Evolutionary conservation across 2,113 vertebrate genomes (phyloP), one percentile per base, ranked within the genome.

Genomic region (Psittacus erithacus): DNA sequence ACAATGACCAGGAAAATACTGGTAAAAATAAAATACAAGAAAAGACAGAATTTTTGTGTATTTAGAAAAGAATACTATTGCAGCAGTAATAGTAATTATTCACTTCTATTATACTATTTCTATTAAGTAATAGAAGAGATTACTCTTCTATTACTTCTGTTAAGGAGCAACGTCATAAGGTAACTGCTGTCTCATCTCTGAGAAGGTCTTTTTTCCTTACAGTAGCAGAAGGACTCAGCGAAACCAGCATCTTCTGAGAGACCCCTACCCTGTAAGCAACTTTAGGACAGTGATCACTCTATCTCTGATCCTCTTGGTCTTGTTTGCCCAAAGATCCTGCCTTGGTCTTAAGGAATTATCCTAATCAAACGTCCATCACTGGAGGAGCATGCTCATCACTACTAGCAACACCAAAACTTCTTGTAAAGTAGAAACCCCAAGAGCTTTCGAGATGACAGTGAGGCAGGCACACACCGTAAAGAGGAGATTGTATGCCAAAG

Each of bases 351-450:
- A 85, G 14, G 41, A 62, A 76, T 60, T n/a, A 62, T 13, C 33
- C 8, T 2, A 28, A 57, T 28, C 39, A 87, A 74, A 25, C 10
- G 7, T 52, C 55, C 0, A 0, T 27, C 52, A 24, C 81, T 1
- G 3, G 11, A 91, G 29, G 24, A 77, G 7, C 10, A 5, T 9
- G 17, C 18, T 85, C 13, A 55, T 29, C 68, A 65, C 29, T 29
- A 43, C 60, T 43, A 8, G 1, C 11, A 47, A 24, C 59, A 62
- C 6, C 39, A 73, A 64, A 85, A 69, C 41, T 38, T 82, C 33
- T 17, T 44, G 47, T 44, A 11, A 53, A 62, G 16, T 25, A 55
- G 24, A 52, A 59, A 38, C 31, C 25, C 53, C 43, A 44, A 22
- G 71, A 81, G 63, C 7, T 88, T 74, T 59, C 3, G 2, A 10